Conservation (phyloP, 2,797 vertebrate species). For the Amphiprion clarkii region DNA sequence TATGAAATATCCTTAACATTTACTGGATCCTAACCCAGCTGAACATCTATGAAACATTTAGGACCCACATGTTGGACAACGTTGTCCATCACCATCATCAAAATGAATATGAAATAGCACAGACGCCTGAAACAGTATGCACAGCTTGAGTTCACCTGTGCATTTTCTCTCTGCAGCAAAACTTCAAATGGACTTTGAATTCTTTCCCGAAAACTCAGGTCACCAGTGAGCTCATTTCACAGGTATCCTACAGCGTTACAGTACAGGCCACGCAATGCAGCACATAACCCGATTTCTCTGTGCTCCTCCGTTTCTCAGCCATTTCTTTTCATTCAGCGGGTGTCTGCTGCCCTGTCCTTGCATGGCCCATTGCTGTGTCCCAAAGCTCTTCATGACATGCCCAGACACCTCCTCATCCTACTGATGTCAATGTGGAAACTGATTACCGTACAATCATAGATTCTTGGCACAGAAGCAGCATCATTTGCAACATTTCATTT, state of each 20-base stretch:
- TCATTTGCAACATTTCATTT: conserved; percentile 12
- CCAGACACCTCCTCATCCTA: conserved; percentile 12
- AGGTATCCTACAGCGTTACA: conserved; percentile 32
- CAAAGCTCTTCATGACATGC: conserved; percentile 42
- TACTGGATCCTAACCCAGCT: too few species aligned
- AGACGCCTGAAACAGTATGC: not conserved
- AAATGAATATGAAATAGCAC: too few species aligned
- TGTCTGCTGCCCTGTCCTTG: conserved; percentile 40
- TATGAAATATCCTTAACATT: too few species aligned
- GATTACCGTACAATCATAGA: not conserved
- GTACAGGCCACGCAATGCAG: conserved; percentile 59
- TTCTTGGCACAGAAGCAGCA: conserved; percentile 15
- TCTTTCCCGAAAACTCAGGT: conserved; percentile 36
- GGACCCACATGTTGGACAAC: too few species aligned
- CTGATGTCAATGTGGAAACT: not conserved
- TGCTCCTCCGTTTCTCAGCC: conserved; percentile 47
- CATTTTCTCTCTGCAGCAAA: conserved; percentile 34
- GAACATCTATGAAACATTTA: too few species aligned
- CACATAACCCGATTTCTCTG: conserved; percentile 58
- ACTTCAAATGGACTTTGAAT: conserved; percentile 61
- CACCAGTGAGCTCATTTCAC: conserved; percentile 57
- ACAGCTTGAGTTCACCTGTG: conserved; percentile 18
- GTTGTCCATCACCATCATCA: too few species aligned
- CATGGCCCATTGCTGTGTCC: conserved; percentile 26
- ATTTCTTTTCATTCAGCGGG: conserved; percentile 39